Evolutionary conservation across 2,113 vertebrate genomes (phyloP), one percentile per base, ranked within the genome.

Genomic region (Otis tarda): DNA sequence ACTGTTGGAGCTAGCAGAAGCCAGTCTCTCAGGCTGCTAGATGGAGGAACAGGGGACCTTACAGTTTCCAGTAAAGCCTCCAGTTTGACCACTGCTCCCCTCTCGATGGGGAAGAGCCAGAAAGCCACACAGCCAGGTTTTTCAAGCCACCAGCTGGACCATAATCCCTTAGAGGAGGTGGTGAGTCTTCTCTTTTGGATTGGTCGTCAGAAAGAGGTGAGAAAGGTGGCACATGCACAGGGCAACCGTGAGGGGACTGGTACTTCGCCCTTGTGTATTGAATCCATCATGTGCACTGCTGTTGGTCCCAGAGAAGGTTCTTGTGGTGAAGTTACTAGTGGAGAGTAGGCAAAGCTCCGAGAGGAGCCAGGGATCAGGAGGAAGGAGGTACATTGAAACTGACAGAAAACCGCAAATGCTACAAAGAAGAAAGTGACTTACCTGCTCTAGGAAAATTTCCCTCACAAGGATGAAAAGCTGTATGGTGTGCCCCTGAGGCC

Each of bases 351-450:
- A 79, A 69, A 75, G 57, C 37, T 87, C 53, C 30, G 64, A 93
- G 79, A 83, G 33, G 17, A 78, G 80, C 9, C 0, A 7, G 31
- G 27, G 45, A 90, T 79, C 76, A 93, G 56, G 52, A 94, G 64
- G 71, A 60, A 81, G 56, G 43, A 94, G 33, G 75, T 60, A 93
- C 79, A 90, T 84, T 78, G 53, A 93, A 89, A 76, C 56, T 82
- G 77, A 91, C 90, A 94, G 83, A 90, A 91, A 81, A 76, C 65
- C 79, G 77, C 53, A 92, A 91, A 85, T n/a, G 55, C 63, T 69
- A 65, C 45, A 37, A 78, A 80, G 59, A 74, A 90, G 14, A 73
- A 94, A 88, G 49, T 12, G n/a, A 82, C 61, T 73, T 41, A 94
- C 49, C 80, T 65, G 76, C 83, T 93, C 41, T 25, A 78, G 67